phyloP scores from a whole-genome alignment of 1,140 invertebrate species.

The Delia radicum region DNA sequence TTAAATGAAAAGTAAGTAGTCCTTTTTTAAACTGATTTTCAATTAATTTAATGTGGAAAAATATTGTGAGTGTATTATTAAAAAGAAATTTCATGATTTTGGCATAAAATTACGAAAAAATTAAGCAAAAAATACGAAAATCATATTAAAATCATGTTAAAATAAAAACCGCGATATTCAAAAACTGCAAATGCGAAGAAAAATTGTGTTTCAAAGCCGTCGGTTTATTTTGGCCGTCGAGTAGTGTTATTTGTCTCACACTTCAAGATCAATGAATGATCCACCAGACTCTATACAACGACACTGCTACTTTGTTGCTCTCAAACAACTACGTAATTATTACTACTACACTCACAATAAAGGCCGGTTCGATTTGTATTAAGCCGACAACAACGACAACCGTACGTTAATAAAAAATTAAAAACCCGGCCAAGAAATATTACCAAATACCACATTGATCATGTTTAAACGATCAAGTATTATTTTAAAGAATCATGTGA shows the following conservation, averaged over 20 bases:
- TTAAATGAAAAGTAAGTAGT: too few species aligned
- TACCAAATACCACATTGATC: background rate
- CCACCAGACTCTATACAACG: background rate
- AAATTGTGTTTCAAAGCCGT: background rate
- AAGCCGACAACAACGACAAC: background rate
- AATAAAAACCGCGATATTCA: too few species aligned
- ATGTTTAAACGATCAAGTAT: background rate
- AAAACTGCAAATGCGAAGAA: background rate
- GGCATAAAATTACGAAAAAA: too few species aligned
- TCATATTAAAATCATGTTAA: too few species aligned
- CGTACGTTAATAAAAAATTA: background rate
- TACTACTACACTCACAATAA: background rate
- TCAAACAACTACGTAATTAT: background rate
- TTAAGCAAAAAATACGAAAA: too few species aligned
- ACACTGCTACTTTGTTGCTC: too few species aligned
- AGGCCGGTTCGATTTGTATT: background rate
- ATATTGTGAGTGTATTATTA: too few species aligned
- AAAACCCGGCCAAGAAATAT: background rate
- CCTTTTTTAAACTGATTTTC: too few species aligned
- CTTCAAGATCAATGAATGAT: background rate
- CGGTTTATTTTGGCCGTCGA: background rate
- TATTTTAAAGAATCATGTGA: background rate
- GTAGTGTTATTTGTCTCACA: background rate
- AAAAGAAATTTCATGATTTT: too few species aligned
- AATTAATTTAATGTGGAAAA: too few species aligned